These are phyloP conservation scores for Acanthurus leucopareius DNA, from an alignment of 2,797 vertebrate species.

Conservation along the genomic window DNA sequence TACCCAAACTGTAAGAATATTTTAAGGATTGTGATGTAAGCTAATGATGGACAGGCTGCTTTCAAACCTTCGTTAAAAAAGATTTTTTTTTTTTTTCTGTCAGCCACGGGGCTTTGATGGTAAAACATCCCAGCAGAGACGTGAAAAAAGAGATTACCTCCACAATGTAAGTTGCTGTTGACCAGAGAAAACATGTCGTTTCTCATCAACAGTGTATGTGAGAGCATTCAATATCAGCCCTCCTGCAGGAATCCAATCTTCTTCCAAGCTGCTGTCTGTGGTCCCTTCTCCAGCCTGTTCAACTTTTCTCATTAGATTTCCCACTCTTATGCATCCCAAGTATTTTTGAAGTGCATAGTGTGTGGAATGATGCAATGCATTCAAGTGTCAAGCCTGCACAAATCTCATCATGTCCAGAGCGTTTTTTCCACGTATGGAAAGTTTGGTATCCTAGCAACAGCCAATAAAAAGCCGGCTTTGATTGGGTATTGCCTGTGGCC, in stretches of 20 bases:
- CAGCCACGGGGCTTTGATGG: conserved; percentile 49
- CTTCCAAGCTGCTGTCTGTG: conserved; percentile 60
- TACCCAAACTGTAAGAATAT: conserved; percentile 19
- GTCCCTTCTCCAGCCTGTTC: conserved; percentile 50
- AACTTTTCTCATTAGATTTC: conserved; percentile 76
- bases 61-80: conserved; percentile 38
- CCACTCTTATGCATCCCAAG: conserved; percentile 69
- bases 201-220: conserved; percentile 62
- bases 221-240: conserved; percentile 72
- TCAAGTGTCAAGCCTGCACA: conserved; percentile 73
- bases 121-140: conserved; percentile 56
- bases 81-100: conserved; percentile 26
- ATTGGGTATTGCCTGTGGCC: conserved; percentile 48
- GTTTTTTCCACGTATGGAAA: conserved; percentile 69
- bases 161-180: conserved; percentile 61
- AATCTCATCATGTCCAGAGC: conserved; percentile 72
- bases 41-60: conserved; percentile 46
- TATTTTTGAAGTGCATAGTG: conserved; percentile 79
- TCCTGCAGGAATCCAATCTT: conserved; percentile 76
- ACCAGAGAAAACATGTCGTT: conserved; percentile 72
- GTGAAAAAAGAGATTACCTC: conserved; percentile 67
- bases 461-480: conserved; percentile 58
- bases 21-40: conserved; percentile 24
- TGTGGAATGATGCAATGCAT: conserved; percentile 68
- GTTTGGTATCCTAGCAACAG: conserved; percentile 81